These are phyloP conservation scores for Otus sunia DNA, from an alignment of 2,113 vertebrate species.

Conservation along the genomic window DNA sequence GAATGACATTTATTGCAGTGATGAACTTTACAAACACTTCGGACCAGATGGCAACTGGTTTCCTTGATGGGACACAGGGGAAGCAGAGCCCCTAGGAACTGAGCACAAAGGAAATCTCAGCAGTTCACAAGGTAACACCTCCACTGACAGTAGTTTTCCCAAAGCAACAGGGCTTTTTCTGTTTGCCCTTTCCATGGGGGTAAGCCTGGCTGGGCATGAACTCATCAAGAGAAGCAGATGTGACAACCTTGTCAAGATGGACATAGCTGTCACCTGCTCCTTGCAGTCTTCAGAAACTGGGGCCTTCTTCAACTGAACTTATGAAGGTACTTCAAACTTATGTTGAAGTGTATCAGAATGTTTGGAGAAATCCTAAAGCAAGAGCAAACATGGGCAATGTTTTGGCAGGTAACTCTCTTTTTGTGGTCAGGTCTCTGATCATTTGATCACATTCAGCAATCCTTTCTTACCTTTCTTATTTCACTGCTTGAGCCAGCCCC, in stretches of 20 bases:
- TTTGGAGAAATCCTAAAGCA: background rate
- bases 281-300: background rate
- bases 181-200: background rate
- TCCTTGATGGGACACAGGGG: background rate
- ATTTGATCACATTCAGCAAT: background rate
- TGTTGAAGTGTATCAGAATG: background rate
- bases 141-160: no score
- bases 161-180: background rate
- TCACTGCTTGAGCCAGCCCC: background rate
- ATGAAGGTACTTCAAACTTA: background rate
- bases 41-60: background rate
- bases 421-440: background rate
- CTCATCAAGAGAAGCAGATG: background rate
- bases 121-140: background rate
- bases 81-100: background rate
- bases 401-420: background rate
- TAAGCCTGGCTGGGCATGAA: background rate
- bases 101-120: background rate
- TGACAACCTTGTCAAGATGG: background rate
- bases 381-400: background rate
- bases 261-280: background rate
- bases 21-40: slow-evolving; percentile 18
- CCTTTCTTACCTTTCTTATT: background rate
- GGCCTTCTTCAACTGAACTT: background rate
- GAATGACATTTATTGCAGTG: background rate